A percentile compares a stretch with the other conserved stretches of the same genome.
phyloP scores from a whole-genome alignment of 2,888 invertebrate species.

The Drosophila nr. perissopoda region DNA sequence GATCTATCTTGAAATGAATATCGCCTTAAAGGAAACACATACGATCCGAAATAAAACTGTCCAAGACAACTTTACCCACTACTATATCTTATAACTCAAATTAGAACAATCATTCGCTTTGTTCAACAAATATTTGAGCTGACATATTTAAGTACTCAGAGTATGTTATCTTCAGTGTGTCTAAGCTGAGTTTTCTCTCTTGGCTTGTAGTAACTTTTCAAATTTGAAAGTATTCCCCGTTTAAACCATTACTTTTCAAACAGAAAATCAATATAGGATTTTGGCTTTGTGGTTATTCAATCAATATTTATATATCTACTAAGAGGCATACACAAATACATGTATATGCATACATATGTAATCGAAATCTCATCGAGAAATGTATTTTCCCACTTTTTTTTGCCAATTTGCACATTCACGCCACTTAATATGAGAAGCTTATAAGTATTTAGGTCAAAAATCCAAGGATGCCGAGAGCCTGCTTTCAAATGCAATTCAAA shows the following conservation, averaged over 20 bases:
- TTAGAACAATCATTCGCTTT: rapidly evolving
- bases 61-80: neutral
- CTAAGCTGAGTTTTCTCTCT: neutral
- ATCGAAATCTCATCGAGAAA: neutral
- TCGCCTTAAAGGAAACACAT: neutral
- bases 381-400: neutral
- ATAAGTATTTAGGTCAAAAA: slow-evolving; percentile 1
- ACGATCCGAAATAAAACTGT: neutral
- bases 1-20: neutral
- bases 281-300: neutral
- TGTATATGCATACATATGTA: neutral
- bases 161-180: neutral
- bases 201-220: neutral
- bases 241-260: neutral
- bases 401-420: neutral
- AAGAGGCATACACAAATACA: neutral
- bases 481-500: neutral
- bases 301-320: neutral
- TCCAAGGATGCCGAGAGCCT: slow-evolving; percentile 5
- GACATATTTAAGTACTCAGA: neutral
- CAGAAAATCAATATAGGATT: neutral
- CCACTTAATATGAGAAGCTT: slow-evolving; percentile 1
- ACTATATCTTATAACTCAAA: neutral
- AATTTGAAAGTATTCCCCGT: neutral
- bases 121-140: neutral